These are phyloP conservation scores for Zaprionus inermis DNA, from an alignment of 1,140 invertebrate genomes.

Conservation along the genomic window DNA sequence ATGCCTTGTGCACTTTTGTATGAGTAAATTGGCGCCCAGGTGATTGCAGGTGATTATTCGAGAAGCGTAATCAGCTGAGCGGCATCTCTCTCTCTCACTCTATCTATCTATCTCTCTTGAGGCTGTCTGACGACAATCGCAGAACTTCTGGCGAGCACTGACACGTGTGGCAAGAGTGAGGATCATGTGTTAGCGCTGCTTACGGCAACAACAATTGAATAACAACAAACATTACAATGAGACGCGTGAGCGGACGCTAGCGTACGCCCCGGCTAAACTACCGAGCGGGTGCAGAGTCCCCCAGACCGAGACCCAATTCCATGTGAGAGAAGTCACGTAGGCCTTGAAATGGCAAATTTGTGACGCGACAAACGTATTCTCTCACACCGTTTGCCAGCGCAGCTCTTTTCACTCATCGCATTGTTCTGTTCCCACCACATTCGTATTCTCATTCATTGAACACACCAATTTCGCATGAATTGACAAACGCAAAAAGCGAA, in stretches of 20 bases:
- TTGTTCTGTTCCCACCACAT: conserved; percentile 44
- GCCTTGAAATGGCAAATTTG: conserved; percentile 76
- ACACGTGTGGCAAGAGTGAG: conserved; percentile 52
- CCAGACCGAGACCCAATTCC: conserved; percentile 46
- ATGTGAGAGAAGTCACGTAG: conserved; percentile 79
- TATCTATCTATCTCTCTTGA: not conserved
- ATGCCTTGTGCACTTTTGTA: not conserved
- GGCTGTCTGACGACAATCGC: conserved; percentile 50
- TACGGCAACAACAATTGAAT: conserved; percentile 32
- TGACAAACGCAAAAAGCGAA: conserved; percentile 53
- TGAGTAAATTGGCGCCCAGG: conserved; percentile 10
- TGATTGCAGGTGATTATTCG: conserved; percentile 1
- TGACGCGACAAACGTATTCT: conserved; percentile 50
- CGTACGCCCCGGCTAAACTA: conserved; percentile 10
- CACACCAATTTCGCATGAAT: conserved; percentile 76
- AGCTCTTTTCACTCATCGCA: too few species aligned
- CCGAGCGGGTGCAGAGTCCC: conserved; percentile 25
- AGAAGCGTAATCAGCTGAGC: conserved; percentile 10
- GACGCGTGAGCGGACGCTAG: not conserved
- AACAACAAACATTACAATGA: conserved; percentile 31
- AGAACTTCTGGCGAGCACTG: conserved; percentile 40
- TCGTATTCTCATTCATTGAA: conserved; percentile 18
- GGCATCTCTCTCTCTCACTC: not conserved
- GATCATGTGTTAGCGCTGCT: conserved; percentile 52
- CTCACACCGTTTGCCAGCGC: conserved; percentile 6